Conservation (phyloP, 2,797 vertebrate species). For the Oreochromis grahami region DNA sequence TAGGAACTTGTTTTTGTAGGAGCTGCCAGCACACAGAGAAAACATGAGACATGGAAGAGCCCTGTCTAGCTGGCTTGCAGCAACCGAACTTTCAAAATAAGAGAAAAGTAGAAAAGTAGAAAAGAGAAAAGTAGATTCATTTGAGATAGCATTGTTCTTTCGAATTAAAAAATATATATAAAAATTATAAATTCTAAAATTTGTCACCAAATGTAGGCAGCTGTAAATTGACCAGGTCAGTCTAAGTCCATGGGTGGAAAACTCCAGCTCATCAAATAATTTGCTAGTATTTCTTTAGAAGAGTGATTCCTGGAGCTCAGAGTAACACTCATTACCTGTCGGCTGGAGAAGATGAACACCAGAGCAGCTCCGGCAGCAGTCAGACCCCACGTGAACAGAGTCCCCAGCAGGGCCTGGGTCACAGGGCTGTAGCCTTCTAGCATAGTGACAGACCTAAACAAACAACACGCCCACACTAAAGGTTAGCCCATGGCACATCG, state of each 20-base stretch:
- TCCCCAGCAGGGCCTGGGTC: slow-evolving; percentile 87
- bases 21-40: background rate
- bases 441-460: slow-evolving; percentile 76
- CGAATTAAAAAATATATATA: background rate
- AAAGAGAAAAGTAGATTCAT: too few species aligned
- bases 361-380: slow-evolving; percentile 89
- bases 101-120: background rate
- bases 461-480: background rate
- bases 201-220: background rate
- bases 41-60: background rate
- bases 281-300: background rate
- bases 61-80: background rate
- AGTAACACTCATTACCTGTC: slow-evolving; percentile 76
- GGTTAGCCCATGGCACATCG: background rate
- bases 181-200: background rate
- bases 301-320: background rate
- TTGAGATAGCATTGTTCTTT: background rate
- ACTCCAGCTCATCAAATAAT: background rate
- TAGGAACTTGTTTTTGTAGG: background rate
- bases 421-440: slow-evolving; percentile 82
- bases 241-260: background rate
- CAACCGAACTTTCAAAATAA: background rate
- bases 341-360: slow-evolving; percentile 89
- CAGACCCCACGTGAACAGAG: slow-evolving; percentile 91
- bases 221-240: background rate